Evolutionary conservation across 2,113 vertebrate species (phyloP).

Genomic region (Nibea coibor): DNA sequence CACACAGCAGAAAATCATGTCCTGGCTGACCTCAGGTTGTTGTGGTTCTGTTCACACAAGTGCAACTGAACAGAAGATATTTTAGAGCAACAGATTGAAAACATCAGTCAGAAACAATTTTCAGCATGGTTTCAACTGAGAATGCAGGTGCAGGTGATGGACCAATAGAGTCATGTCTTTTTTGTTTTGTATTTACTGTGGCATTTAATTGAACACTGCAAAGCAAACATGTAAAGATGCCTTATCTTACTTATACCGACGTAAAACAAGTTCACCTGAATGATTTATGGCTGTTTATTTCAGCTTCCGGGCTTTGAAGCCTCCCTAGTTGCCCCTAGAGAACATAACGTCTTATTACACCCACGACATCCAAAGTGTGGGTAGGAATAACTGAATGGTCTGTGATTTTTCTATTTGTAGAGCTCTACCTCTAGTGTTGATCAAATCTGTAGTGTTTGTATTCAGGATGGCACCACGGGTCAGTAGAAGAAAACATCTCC

Average conservation of each 20-base stretch:
- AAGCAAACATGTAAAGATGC: not conserved
- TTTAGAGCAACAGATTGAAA: not conserved
- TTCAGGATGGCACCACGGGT: not conserved
- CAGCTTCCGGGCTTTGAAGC: too few species aligned
- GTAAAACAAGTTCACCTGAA: not conserved
- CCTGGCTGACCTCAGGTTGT: too few species aligned
- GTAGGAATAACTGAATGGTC: not conserved
- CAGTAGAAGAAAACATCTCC: not conserved
- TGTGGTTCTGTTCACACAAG: too few species aligned
- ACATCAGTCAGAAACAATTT: not conserved
- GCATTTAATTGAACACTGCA: not conserved
- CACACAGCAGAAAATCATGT: too few species aligned
- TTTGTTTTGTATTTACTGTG: not conserved
- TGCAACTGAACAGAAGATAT: not conserved
- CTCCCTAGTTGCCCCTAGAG: not conserved
- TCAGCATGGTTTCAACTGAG: too few species aligned
- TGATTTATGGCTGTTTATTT: slow-evolving; percentile 1
- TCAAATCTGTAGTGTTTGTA: not conserved
- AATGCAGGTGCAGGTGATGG: not conserved
- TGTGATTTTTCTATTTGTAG: too few species aligned
- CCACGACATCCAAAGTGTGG: not conserved
- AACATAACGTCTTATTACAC: not conserved
- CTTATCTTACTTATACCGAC: not conserved
- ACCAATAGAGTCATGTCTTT: not conserved
- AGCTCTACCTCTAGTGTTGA: too few species aligned